Base-by-base conservation (phyloP, 2,113 vertebrate genomes). In the Oceanodroma tethys region DNA sequence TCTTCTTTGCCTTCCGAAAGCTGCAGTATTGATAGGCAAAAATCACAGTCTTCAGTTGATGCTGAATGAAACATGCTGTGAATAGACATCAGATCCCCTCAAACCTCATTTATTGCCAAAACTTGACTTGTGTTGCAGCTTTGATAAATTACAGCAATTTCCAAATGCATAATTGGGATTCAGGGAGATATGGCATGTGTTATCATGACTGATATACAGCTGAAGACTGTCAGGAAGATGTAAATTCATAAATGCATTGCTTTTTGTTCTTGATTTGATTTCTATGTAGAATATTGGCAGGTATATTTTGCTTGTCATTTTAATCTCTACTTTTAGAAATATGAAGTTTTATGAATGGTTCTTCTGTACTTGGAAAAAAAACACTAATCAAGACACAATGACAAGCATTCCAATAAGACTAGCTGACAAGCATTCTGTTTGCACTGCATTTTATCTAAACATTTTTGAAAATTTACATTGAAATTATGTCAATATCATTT, bases 121-220 rank as follows among this genome's bases (percentile, higher is more conserved):
- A 84, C 30, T 63, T 86, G 75, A 86, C 68, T 86, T 83, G 76
- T 42, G 32, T 50, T 87, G 38, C 40, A 91, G 43, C 21, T 95
- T 95, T 97, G 91, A 97, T 87, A 86, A 92, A 97, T 94, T 94
- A 87, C 76, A 91, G 88, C 76, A 87, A 95, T 93, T 97, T 94
- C 59, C 73, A 85, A 87, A 81, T 80, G 66, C 66, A 56, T 60
- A 45, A 92, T 30, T 87, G 52, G 55, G 62, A 87, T 80, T 79
- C 70, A 56, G 68, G 22, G 36, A 81, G 76, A 91, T 60, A 75
- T 12, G 36, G 53, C 48, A 80, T 63, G 45, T 75, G 48, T 72
- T 92, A 14, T 56, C 76, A 60, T 87, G 73, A 87, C 83, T 95
- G 81, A 93, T 91, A 58, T 42, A 53, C 36, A 87, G 72, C 76